A percentile compares a stretch with the other conserved stretches of the same genome.
phyloP scores from a whole-genome alignment of 2,797 vertebrate genomes.

The Danio kyathit region DNA sequence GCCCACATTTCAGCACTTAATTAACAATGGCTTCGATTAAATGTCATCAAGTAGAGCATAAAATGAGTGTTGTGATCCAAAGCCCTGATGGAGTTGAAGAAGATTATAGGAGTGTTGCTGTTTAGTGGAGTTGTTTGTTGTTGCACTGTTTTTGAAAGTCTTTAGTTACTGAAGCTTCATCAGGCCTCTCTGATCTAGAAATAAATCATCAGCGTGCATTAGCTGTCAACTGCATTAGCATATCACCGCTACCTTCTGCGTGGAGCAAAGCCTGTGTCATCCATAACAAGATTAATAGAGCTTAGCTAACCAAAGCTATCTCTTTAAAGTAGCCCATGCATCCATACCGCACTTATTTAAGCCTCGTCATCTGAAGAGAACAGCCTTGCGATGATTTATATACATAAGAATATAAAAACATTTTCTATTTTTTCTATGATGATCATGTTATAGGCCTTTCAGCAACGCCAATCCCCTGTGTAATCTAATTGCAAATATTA shows the following conservation, averaged over 20 bases:
- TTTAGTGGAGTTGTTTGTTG: not conserved
- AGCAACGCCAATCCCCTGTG: not conserved
- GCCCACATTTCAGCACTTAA: not conserved
- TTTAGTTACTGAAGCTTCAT: conserved; percentile 29
- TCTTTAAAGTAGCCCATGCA: conserved; percentile 32
- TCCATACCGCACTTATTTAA: conserved; percentile 1
- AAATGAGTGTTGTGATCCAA: not conserved
- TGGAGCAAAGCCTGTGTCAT: conserved; percentile 26
- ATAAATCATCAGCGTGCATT: conserved; percentile 34
- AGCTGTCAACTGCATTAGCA: conserved; percentile 22
- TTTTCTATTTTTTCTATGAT: conserved; percentile 16
- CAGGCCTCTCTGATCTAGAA: conserved; percentile 27
- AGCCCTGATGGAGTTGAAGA: conserved; percentile 5
- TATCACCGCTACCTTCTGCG: not conserved
- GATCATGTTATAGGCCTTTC: not conserved
- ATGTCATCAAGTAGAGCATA: conserved; percentile 1
- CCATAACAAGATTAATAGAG: conserved; percentile 37
- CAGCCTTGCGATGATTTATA: not conserved
- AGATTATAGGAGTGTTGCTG: not conserved
- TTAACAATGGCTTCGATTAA: not conserved
- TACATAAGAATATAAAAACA: not conserved
- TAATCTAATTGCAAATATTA: conserved; percentile 28
- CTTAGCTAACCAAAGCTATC: conserved; percentile 38
- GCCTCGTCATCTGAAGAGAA: not conserved
- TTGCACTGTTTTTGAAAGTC: not conserved